A percentile compares a stretch with the other conserved stretches of the same genome.
phyloP scores from a whole-genome alignment of 2,797 vertebrate genomes.

The Takifugu rubripes region DNA sequence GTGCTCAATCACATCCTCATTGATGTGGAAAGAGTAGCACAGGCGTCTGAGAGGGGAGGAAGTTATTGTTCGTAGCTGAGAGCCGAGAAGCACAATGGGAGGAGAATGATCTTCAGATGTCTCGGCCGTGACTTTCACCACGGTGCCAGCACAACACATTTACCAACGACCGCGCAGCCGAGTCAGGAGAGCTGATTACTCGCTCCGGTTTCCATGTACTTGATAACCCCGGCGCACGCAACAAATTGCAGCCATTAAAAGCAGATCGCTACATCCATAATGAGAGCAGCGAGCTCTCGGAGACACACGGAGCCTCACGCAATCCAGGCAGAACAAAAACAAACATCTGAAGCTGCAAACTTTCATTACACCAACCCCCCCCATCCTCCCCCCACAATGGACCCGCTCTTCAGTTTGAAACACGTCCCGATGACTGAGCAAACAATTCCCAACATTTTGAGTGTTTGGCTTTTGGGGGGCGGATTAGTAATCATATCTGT shows the following conservation, averaged over 20 bases:
- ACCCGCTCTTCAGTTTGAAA: conserved; percentile 63
- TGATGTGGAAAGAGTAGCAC: conserved; percentile 39
- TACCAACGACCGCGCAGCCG: conserved; percentile 8
- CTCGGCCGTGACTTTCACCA: conserved; percentile 5
- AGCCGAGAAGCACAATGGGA: conserved; percentile 8
- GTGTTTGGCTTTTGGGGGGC: conserved; percentile 56
- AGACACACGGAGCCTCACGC: conserved; percentile 56
- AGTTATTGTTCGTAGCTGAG: conserved; percentile 2
- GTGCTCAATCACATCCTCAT: conserved; percentile 46
- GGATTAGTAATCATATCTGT: conserved; percentile 74
- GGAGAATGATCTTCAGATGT: conserved; percentile 13
- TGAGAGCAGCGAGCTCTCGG: conserved; percentile 39
- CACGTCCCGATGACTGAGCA: conserved; percentile 72
- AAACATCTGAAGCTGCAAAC: conserved; percentile 62
- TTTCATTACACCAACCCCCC: conserved; percentile 53
- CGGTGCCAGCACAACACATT: conserved; percentile 2
- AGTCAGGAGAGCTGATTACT: conserved; percentile 26
- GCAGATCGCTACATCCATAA: conserved; percentile 51
- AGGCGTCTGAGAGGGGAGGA: conserved; percentile 15
- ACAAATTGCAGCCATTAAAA: conserved; percentile 66
- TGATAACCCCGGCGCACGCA: conserved; percentile 34
- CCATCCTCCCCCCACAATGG: conserved; percentile 22
- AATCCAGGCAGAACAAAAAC: conserved; percentile 68
- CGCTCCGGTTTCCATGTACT: conserved; percentile 13
- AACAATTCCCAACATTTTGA: conserved; percentile 66